Conservation (phyloP, 2,888 invertebrate genomes). For the Philereme transversata region DNA sequence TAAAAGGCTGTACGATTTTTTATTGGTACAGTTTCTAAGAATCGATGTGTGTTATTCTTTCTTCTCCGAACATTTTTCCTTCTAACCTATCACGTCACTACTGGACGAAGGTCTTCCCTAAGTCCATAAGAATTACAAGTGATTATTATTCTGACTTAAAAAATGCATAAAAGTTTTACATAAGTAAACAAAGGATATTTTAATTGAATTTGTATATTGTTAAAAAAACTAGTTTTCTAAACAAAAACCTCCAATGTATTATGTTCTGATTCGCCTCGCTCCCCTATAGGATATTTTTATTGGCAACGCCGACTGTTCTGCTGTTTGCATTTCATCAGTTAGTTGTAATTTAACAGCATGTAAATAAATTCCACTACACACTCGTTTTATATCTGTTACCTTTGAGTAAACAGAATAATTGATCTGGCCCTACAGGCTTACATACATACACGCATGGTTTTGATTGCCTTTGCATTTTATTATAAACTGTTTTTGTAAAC, state of each 20-base stretch:
- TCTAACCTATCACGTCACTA: too few species aligned
- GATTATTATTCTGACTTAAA: too few species aligned
- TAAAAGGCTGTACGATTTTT: too few species aligned
- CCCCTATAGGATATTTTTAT: slow-evolving; percentile 14
- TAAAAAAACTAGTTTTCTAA: neutral
- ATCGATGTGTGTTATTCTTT: too few species aligned
- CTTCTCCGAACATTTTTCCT: too few species aligned
- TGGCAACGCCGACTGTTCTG: slow-evolving; percentile 30
- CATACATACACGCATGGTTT: neutral
- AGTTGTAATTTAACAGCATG: slow-evolving; percentile 44
- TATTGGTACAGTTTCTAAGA: too few species aligned
- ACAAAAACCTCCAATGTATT: neutral
- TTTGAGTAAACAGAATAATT: slow-evolving; percentile 26
- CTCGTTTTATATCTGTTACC: slow-evolving; percentile 9
- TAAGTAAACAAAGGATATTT: neutral
- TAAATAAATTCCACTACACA: slow-evolving; percentile 24
- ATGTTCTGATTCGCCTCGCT: slow-evolving; percentile 7
- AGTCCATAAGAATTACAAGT: too few species aligned
- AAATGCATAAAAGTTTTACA: too few species aligned
- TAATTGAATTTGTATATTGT: neutral
- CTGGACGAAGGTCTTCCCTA: too few species aligned
- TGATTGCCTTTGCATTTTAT: slow-evolving; percentile 8
- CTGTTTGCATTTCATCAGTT: slow-evolving; percentile 48
- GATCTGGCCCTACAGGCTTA: slow-evolving; percentile 17
- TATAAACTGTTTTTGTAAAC: slow-evolving; percentile 11